These are phyloP conservation scores for Anthopleura xanthogrammica DNA, from an alignment of 92 coral and sea anemone genomes.

Conservation along the genomic window DNA sequence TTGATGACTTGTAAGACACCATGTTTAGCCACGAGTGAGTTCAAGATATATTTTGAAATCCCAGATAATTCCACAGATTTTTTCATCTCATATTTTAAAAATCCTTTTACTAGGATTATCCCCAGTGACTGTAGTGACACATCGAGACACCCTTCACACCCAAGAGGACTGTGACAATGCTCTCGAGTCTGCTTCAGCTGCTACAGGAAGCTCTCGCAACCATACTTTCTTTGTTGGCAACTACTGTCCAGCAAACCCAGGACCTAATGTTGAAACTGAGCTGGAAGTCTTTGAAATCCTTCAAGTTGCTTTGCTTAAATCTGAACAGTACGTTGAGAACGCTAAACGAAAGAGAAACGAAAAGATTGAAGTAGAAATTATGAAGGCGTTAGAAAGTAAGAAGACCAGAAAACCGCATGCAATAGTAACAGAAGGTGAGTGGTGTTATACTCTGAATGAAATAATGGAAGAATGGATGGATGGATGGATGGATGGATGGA, in stretches of 20 bases:
- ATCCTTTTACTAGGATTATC: constrained; percentile 33
- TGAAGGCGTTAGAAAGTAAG: constrained; percentile 6
- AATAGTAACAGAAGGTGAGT: constrained; percentile 27
- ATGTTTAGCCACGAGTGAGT: too few relatives aligned
- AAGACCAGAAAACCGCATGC: constrained; percentile 15
- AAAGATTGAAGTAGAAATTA: constrained; percentile 28
- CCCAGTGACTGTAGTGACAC: constrained; percentile 64
- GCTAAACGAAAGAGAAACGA: constrained; percentile 37
- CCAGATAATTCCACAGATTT: too few relatives aligned
- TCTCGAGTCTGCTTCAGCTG: constrained; percentile 48
- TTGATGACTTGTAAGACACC: too few relatives aligned
- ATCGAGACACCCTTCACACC: constrained; percentile 39
- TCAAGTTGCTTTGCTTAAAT: constrained; percentile 44
- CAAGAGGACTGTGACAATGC: constrained; percentile 34
- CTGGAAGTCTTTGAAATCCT: constrained; percentile 56
- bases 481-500: background rate
- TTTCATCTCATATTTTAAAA: too few relatives aligned
- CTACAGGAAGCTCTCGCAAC: constrained; percentile 59
- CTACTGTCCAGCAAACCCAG: constrained; percentile 47
- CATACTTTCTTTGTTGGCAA: constrained; percentile 63
- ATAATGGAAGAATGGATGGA: background rate
- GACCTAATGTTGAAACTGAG: constrained; percentile 51
- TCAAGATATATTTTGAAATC: too few relatives aligned
- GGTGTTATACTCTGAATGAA: background rate
- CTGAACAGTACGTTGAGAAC: constrained; percentile 54